These are phyloP conservation scores for Tonatia bakeri DNA, from an alignment of 2,113 vertebrate species.

Conservation along the genomic window DNA sequence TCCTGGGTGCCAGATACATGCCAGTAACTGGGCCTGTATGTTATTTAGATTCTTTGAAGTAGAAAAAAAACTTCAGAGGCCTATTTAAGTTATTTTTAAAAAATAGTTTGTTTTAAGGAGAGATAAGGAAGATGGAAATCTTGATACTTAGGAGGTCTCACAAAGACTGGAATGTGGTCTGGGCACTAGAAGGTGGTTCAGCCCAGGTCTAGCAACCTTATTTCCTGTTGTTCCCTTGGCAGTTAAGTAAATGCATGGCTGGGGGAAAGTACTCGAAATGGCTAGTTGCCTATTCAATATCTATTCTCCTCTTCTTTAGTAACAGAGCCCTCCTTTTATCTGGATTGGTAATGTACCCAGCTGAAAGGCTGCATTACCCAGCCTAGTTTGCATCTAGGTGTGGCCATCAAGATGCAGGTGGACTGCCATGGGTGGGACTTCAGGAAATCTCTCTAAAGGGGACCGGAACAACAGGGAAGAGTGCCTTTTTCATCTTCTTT, in stretches of 20 bases:
- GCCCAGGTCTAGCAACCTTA: not conserved
- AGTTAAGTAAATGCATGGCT: not conserved
- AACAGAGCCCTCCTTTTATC: not conserved
- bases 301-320: not conserved
- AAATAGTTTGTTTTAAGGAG: not conserved
- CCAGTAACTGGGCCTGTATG: not conserved
- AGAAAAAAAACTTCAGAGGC: not conserved
- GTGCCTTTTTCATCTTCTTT: not conserved
- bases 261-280: not conserved
- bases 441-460: not conserved
- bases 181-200: not conserved
- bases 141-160: not conserved
- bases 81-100: not conserved
- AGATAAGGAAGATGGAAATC: not conserved
- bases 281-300: not conserved
- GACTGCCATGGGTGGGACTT: not conserved
- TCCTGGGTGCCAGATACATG: not conserved
- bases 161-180: not conserved
- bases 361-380: not conserved
- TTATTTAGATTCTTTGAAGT: not conserved
- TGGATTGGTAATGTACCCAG: not conserved
- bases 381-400: slow-evolving; percentile 12
- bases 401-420: not conserved
- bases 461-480: not conserved
- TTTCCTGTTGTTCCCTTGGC: not conserved